phyloP scores from a whole-genome alignment of 2,888 invertebrate species.

The Thera obeliscata region DNA sequence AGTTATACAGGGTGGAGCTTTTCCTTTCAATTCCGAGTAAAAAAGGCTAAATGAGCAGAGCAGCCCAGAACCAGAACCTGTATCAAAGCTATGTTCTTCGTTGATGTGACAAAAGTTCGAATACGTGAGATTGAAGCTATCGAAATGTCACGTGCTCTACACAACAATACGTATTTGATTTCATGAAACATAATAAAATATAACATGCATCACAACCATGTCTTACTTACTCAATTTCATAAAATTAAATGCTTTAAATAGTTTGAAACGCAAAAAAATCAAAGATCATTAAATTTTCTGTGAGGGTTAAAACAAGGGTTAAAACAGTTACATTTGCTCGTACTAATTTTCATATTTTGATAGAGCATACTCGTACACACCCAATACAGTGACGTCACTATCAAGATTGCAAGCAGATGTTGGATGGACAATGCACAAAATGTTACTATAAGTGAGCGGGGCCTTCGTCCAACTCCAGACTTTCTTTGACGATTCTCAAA shows the following conservation, averaged over 20 bases:
- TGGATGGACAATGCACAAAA: no score
- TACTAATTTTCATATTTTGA: no score
- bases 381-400: no score
- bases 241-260: background rate
- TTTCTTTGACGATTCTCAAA: background rate
- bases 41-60: background rate
- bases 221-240: conserved; percentile 13
- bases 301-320: background rate
- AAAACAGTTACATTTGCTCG: no score
- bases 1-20: conserved; percentile 42
- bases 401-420: no score
- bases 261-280: background rate
- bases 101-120: no score
- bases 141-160: no score
- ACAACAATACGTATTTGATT: background rate
- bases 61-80: no score
- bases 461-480: background rate
- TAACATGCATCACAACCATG: conserved; percentile 32
- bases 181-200: background rate
- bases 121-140: no score
- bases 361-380: no score
- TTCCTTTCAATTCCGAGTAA: conserved; percentile 33
- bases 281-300: no score
- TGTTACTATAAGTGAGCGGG: background rate
- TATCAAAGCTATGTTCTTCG: no score